These are phyloP conservation scores for Urocitellus parryii DNA, from an alignment of 2,113 vertebrate species.

Conservation along the genomic window DNA sequence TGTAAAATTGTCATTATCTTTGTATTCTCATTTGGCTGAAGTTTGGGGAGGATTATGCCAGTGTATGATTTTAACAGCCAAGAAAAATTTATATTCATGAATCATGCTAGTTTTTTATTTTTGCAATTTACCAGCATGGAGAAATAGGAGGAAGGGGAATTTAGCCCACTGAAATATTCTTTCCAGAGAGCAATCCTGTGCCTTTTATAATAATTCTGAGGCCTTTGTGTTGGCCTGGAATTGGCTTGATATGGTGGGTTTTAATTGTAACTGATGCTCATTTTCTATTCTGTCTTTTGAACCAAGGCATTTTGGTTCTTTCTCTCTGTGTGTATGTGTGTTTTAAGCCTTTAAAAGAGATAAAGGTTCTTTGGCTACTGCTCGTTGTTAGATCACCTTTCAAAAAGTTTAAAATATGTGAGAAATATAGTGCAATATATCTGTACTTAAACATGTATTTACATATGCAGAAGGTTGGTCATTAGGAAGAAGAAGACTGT, in stretches of 20 bases:
- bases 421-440: neutral
- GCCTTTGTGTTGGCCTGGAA: slow-evolving; percentile 37
- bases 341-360: slow-evolving; percentile 34
- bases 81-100: slow-evolving; percentile 75
- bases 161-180: slow-evolving; percentile 50
- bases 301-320: neutral
- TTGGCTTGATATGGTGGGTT: slow-evolving; percentile 48
- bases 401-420: slow-evolving; percentile 36
- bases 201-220: slow-evolving; percentile 55
- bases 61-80: slow-evolving; percentile 70
- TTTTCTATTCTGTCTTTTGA: slow-evolving; percentile 10
- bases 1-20: slow-evolving; percentile 66
- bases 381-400: neutral
- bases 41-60: slow-evolving; percentile 63
- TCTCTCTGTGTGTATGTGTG: neutral
- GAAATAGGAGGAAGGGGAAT: neutral
- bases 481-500: neutral
- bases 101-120: slow-evolving; percentile 13
- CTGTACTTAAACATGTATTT: neutral
- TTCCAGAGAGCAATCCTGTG: slow-evolving; percentile 51
- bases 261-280: slow-evolving; percentile 60
- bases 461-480: neutral
- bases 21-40: slow-evolving; percentile 64
- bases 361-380: neutral
- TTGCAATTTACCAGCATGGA: slow-evolving; percentile 38